Conservation (phyloP, 2,888 invertebrate species). For the Fragum fragum region DNA sequence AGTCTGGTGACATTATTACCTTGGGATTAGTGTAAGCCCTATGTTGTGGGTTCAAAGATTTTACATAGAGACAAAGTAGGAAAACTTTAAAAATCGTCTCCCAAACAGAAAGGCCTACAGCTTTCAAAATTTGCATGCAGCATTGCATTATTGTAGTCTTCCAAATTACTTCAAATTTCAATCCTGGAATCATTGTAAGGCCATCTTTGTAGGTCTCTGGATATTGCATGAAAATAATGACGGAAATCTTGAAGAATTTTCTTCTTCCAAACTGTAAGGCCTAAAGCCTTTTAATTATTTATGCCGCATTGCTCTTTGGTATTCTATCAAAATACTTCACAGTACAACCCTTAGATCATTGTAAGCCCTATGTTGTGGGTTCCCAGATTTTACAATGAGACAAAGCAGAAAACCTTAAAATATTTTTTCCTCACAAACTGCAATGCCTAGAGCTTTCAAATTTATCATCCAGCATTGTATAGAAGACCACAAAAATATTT, state of each 20-base stretch:
- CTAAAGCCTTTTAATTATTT: not conserved
- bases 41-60: slow-evolving; percentile 5
- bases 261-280: slow-evolving; percentile 3
- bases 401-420: not conserved
- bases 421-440: not conserved
- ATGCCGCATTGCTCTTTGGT: not conserved
- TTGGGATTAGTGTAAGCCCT: slow-evolving; percentile 2
- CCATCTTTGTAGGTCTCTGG: not conserved
- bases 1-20: not conserved
- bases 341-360: too few species aligned
- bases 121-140: slow-evolving; percentile 10
- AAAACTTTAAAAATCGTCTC: slow-evolving; percentile 12
- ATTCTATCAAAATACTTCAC: slow-evolving; percentile 2
- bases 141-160: not conserved
- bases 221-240: not conserved
- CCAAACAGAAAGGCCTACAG: slow-evolving; percentile 1
- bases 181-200: not conserved
- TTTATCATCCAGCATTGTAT: too few species aligned
- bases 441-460: not conserved
- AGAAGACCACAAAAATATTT: not conserved
- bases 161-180: slow-evolving; percentile 1
- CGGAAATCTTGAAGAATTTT: slow-evolving; percentile 13
- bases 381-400: not conserved
- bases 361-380: slow-evolving; percentile 8
- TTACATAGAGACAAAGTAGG: slow-evolving; percentile 7